Percentiles rank a stretch among this genome's conserved stretches.
These are phyloP conservation scores for Erithacus rubecula DNA, from an alignment of 2,797 vertebrate species.

Conservation along the genomic window DNA sequence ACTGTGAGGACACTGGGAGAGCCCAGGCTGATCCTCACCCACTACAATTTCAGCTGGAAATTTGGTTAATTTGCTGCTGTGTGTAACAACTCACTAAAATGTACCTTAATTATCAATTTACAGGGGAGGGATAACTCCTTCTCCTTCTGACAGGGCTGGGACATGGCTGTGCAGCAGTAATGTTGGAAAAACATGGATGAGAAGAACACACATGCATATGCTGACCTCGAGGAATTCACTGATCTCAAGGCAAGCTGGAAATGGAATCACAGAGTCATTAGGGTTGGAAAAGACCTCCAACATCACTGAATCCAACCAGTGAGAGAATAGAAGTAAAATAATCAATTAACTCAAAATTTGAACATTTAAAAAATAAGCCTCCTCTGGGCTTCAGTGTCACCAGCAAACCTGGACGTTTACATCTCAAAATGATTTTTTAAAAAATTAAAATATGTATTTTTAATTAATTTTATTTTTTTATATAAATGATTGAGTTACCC, in stretches of 20 bases:
- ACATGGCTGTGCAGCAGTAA: conserved; percentile 74
- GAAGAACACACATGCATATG: conserved; percentile 89
- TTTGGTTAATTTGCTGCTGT: background rate
- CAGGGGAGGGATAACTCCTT: conserved; percentile 71
- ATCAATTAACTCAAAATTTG: background rate
- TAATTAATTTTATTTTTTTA: fast-evolving
- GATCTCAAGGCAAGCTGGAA: conserved; percentile 87
- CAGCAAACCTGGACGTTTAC: background rate
- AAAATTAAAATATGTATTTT: fast-evolving
- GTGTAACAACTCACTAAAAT: background rate
- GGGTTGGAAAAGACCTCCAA: background rate
- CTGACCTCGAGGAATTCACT: conserved; percentile 87
- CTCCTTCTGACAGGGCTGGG: conserved; percentile 41
- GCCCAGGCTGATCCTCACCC: background rate
- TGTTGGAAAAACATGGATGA: conserved; percentile 88
- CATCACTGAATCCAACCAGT: background rate
- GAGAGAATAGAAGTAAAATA: background rate
- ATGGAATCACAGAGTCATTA: background rate
- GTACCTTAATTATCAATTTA: conserved; percentile 90
- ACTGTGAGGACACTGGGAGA: background rate
- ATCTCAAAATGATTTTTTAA: background rate
- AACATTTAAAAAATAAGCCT: background rate
- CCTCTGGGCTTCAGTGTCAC: background rate
- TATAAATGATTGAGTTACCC: background rate
- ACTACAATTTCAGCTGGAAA: background rate